Percentiles rank a stretch among this genome's conserved stretches.
These are phyloP conservation scores for Latrodectus hesperus DNA, from an alignment of 2,888 invertebrate species.

Conservation along the genomic window DNA sequence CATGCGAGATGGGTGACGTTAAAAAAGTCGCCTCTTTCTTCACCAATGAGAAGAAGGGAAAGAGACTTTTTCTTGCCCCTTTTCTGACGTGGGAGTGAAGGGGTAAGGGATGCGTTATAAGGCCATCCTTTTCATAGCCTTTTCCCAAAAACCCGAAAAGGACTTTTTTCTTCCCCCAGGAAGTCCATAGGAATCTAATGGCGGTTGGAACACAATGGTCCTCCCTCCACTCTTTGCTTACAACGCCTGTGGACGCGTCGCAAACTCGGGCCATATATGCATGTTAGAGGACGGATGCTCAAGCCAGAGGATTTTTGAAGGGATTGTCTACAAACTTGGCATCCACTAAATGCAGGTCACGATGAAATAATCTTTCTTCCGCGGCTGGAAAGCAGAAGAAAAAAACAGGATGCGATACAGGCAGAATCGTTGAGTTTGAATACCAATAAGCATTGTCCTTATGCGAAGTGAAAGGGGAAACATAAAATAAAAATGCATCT, in stretches of 20 bases:
- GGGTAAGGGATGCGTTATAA: too few relatives aligned
- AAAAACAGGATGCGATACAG: background rate
- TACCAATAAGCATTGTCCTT: too few relatives aligned
- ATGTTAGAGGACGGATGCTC: conserved; percentile 7
- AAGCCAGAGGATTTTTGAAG: background rate
- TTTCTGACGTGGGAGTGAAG: too few relatives aligned
- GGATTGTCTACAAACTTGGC: conserved; percentile 49
- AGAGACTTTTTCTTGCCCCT: conserved; percentile 44
- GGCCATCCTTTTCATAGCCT: too few relatives aligned
- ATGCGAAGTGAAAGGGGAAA: background rate
- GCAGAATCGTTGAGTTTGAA: too few relatives aligned
- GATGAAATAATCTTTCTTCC: conserved; percentile 33
- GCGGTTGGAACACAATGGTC: conserved; percentile 63
- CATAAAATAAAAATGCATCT: too few relatives aligned
- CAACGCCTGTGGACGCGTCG: conserved; percentile 56
- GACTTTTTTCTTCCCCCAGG: conserved; percentile 51
- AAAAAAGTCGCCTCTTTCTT: conserved; percentile 47
- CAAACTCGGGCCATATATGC: conserved; percentile 32
- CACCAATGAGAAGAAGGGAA: conserved; percentile 7
- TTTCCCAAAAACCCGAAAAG: too few relatives aligned
- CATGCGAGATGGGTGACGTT: conserved; percentile 54
- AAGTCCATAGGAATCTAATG: conserved; percentile 69
- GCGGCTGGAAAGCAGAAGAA: background rate
- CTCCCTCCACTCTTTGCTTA: conserved; percentile 57
- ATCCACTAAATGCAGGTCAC: conserved; percentile 66